Base-by-base conservation (phyloP, 2,797 vertebrate genomes). In the Chiroxiphia lanceolata region DNA sequence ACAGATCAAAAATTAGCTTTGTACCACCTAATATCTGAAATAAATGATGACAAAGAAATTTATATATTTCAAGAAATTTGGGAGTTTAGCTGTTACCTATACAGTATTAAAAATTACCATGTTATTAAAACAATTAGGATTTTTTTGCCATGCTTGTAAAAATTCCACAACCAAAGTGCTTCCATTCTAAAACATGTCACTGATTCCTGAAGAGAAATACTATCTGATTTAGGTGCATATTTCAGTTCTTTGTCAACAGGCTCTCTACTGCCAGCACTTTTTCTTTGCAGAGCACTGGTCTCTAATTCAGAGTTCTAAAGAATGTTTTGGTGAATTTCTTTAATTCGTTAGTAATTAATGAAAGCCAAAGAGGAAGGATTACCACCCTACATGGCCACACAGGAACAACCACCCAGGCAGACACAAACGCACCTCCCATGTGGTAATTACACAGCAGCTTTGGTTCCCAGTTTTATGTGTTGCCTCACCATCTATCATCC, bases 381-480 rank as follows among this genome's bases (percentile, higher is more conserved):
- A 50, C 42, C 61, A 44, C 56, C 15, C 21, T 61, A 17, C 44
- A 42, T 17, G 53, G 64, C 74, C 69, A 80, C 93, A 87, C 44
- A 76, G 74, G 74, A 92, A 47, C 44, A 94, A 87, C 83, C 74
- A 94, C 90, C 53, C 64, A 83, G 44, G 74, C 64, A 90, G 79
- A 83, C 71, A 56, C 31, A 87, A 83, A 60, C n/a, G 67, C 79
- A 72, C 48, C 53, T 68, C 59, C 44, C 48, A 61, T 20, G 31
- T 23, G 57, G 36, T 67, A 71, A 90, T 87, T 63, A 71, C 42
- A 83, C 3, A 72, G 64, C 60, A 59, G 19, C 50, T 80, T 72
- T 77, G 29, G 13, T n/a, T 81, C 50, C 69, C 34, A 77, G 29
- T 87, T 71, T 71, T 48, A 33, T 42, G 5, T n/a, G 59, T 68